Evolutionary conservation across 2,113 vertebrate genomes (phyloP), one percentile per base, ranked within the genome.

Genomic region (Orycteropus afer): DNA sequence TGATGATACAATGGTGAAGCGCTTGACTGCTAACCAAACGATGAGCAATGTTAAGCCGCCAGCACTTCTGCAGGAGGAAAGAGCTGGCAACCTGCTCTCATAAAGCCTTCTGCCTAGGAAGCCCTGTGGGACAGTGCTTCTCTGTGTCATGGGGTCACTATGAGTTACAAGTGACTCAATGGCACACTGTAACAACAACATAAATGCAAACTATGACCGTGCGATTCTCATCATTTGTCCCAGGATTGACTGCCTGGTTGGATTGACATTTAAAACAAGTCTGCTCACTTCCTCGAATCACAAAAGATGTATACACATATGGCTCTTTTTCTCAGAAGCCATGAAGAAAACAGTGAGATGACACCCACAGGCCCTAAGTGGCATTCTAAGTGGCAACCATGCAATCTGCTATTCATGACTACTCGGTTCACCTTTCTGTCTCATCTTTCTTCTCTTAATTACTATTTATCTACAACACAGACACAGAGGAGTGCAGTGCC

Each of bases 241-340:
- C n/a, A 85, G 86, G 91, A 97, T 95, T 95, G 88, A 95, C 92
- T 96, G 87, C 87, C 89, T 97, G n/a, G 4, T 67, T 96, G 77
- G 34, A 96, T 49, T 95, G 92, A 92, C 81, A 96, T 94, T 95
- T 96, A 96, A 93, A 97, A 96, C 86, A 97, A 98, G 95, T 90
- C 96, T 97, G 79, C 93, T 95, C 86, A 94, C 84, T 95, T 97
- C 95, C 71, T 81, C 90, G 57, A 96, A 63, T 91, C 49, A 93
- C 86, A 95, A 94, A 93, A 97, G 69, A 73, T 96, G 94, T 96
- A 93, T 76, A 94, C 91, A 49, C 84, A 55, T 93, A 83, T 91
- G 90, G 83, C 71, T 91, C 17, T 76, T 37, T 11, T 18, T 7
- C 34, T 29, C 20, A 27, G 8, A 95, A 92, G 53, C 69, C 55